Evolutionary conservation across 2,113 vertebrate genomes (phyloP).

Genomic region (Terrapene triunguis): DNA sequence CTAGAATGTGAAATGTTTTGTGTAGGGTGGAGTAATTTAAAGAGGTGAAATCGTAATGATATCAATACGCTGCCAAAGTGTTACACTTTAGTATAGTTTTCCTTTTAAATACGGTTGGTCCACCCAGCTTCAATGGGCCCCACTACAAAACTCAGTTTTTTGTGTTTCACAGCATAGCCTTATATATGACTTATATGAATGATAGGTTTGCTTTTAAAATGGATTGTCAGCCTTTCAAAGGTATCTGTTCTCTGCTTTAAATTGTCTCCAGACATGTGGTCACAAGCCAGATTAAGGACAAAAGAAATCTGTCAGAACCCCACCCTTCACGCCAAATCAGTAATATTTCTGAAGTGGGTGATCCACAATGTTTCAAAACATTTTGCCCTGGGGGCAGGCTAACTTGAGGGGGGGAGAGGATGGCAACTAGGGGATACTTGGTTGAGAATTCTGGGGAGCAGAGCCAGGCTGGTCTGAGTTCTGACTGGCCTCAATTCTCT

Average conservation of each 20-base stretch:
- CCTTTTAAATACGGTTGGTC: background rate
- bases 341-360: rapidly evolving
- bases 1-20: background rate
- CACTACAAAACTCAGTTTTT: background rate
- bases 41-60: background rate
- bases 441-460: background rate
- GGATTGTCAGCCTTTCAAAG: background rate
- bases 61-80: background rate
- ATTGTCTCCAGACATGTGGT: background rate
- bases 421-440: background rate
- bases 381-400: background rate
- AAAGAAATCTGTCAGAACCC: background rate
- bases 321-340: background rate
- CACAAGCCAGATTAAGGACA: background rate
- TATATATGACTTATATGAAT: background rate
- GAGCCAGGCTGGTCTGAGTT: background rate
- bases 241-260: background rate
- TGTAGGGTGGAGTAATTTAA: background rate
- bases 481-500: background rate
- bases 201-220: constrained; percentile 1
- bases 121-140: background rate
- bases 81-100: background rate
- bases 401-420: background rate
- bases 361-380: background rate
- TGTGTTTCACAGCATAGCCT: background rate